Percentiles rank a stretch among this genome's conserved stretches.
Conservation (phyloP, 1,140 invertebrate genomes). For the Drosophila subobscura region DNA sequence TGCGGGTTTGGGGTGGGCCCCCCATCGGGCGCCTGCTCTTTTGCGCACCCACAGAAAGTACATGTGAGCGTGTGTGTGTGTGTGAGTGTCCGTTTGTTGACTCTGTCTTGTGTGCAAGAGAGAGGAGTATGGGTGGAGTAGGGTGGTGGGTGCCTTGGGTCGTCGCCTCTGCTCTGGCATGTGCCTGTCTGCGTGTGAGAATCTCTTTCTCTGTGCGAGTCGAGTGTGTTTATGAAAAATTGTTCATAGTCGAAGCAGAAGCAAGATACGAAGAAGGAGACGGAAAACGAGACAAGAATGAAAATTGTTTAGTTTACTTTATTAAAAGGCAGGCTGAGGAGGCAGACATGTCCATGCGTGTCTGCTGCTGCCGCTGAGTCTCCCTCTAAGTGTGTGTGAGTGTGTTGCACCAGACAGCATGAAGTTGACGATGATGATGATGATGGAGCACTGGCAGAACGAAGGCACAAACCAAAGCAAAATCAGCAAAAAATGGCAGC, state of each 20-base stretch:
- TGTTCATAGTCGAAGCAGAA: conserved; percentile 61
- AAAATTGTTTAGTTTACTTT: conserved; percentile 82
- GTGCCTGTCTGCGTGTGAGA: conserved; percentile 29
- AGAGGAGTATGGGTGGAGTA: conserved; percentile 28
- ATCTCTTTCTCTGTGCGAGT: conserved; percentile 16
- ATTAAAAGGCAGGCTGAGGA: conserved; percentile 68
- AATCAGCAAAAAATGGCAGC: conserved; percentile 40
- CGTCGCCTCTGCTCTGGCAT: conserved; percentile 51
- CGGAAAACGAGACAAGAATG: conserved; percentile 78
- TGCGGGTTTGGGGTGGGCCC: conserved; percentile 21
- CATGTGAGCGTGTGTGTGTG: conserved; percentile 37
- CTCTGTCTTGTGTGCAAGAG: conserved; percentile 57
- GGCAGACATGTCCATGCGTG: conserved; percentile 55
- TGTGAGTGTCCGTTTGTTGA: conserved; percentile 74
- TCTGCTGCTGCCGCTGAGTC: conserved; percentile 12
- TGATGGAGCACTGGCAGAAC: conserved; percentile 40
- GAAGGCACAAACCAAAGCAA: conserved; percentile 54
- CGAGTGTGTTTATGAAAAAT: conserved; percentile 39
- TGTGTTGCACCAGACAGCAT: conserved; percentile 47
- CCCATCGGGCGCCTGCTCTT: conserved; percentile 63
- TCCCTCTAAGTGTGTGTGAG: conserved; percentile 6
- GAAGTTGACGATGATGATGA: conserved; percentile 68
- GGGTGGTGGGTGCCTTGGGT: conserved; percentile 46
- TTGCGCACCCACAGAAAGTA: conserved; percentile 56
- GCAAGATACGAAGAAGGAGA: conserved; percentile 53